Conservation (phyloP, 2,797 vertebrate species). For the Nyctalus aviator region DNA sequence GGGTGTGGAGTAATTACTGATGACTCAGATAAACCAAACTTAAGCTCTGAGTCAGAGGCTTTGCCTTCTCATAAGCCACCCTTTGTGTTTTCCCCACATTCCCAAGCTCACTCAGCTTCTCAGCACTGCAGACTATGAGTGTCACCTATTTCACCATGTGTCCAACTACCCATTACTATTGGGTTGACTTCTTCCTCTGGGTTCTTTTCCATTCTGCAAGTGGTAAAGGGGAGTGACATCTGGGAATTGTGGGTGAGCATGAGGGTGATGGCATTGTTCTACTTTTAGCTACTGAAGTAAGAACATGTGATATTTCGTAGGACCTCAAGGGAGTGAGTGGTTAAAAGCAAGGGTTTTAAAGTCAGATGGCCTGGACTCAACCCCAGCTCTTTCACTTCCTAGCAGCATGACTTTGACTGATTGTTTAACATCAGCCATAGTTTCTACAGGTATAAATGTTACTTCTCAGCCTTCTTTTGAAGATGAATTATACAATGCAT, state of each 20-base stretch:
- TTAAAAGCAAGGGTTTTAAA: slow-evolving; percentile 23
- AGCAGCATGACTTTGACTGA: background rate
- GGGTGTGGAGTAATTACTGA: background rate
- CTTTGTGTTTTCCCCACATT: background rate
- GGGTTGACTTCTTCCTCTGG: background rate
- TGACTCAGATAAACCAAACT: background rate
- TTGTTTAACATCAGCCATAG: background rate
- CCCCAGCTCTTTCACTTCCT: background rate
- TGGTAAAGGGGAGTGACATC: background rate
- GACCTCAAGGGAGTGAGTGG: slow-evolving; percentile 27
- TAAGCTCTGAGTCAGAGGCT: background rate
- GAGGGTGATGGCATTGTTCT: background rate
- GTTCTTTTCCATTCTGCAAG: background rate
- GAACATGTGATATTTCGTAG: slow-evolving; percentile 41
- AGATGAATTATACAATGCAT: background rate
- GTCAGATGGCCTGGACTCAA: background rate
- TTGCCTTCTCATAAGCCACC: background rate
- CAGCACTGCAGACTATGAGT: background rate
- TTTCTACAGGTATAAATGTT: background rate
- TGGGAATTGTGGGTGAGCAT: background rate
- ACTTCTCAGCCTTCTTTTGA: background rate
- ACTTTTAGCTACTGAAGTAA: slow-evolving; percentile 39
- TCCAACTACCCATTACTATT: background rate
- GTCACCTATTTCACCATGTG: background rate
- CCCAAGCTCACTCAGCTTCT: background rate